Percentiles rank a stretch among this genome's conserved stretches.
These are phyloP conservation scores for Ligdia adustata DNA, from an alignment of 2,888 invertebrate genomes.

Conservation along the genomic window DNA sequence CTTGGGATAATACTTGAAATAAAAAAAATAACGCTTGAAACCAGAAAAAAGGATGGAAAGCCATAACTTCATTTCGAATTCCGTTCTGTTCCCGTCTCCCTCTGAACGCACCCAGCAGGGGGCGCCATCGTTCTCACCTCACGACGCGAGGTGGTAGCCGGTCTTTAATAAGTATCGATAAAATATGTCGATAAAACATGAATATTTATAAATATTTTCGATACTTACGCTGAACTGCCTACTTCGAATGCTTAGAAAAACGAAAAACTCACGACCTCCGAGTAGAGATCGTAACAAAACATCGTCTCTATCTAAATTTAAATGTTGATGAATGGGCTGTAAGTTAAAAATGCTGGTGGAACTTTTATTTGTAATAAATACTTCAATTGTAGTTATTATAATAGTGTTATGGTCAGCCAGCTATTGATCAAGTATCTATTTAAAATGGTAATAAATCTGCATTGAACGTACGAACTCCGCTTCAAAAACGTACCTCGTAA, in stretches of 20 bases:
- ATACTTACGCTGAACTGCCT: conserved; percentile 57
- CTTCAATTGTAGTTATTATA: conserved; percentile 43
- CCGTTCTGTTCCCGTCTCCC: conserved; percentile 77
- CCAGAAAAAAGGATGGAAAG: conserved; percentile 65
- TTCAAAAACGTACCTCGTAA: conserved; percentile 53
- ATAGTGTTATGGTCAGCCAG: conserved; percentile 51
- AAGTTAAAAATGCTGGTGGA: conserved; percentile 14
- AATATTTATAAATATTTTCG: conserved; percentile 81
- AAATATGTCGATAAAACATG: conserved; percentile 81
- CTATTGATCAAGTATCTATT: conserved; percentile 56
- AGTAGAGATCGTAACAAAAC: conserved; percentile 26
- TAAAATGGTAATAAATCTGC: conserved; percentile 62
- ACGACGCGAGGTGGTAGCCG: conserved; percentile 82
- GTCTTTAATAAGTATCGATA: conserved; percentile 83
- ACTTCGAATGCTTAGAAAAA: conserved; percentile 36
- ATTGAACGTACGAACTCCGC: conserved; percentile 55
- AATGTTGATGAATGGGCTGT: conserved; percentile 20
- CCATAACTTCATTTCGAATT: conserved; percentile 82
- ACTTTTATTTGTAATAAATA: conserved; percentile 26
- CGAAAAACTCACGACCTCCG: conserved; percentile 25
- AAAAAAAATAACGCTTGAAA: conserved; percentile 68
- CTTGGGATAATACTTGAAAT: conserved; percentile 64
- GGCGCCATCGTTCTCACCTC: conserved; percentile 83
- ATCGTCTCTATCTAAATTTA: conserved; percentile 8
- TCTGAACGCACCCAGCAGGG: conserved; percentile 78